Evolutionary conservation across 1,140 invertebrate species (phyloP), one percentile per base, ranked within the genome.

Genomic region (Halyomorpha halys): DNA sequence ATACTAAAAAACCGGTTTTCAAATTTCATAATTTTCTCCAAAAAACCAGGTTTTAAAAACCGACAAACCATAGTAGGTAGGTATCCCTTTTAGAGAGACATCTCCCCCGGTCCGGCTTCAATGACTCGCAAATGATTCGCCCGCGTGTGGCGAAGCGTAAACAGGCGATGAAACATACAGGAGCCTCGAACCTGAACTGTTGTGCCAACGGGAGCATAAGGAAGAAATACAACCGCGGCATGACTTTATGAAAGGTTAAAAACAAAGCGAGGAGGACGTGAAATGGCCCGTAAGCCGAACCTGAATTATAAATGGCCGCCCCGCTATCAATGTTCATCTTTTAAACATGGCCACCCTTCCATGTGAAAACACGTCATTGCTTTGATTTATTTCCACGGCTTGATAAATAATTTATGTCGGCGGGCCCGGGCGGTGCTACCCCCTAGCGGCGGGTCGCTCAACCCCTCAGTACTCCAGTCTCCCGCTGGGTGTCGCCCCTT

Each of bases 381-480:
- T 23, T 56, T 56, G 53, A 56, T 56, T 56, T 27, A 56, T 56
- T 56, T 56, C 53, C 53, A 25, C 6, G 4, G 53, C 53, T 56
- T 56, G 53, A 56, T 56, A 56, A 56, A 56, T 56, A 23, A 56
- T 56, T 56, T 56, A 56, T 56, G 53, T 23, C 23, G 53, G 53
- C 23, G 18, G 21, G 9, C 15, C 53, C 4, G 23, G 3, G 4
- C 23, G 53, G 53, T 56, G 53, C 53, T 56, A 21, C 53, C 2
- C 19, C 23, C 53, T 21, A 2, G 53, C 23, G 53, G 53, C 1
- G 3, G 53, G 2, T 1, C 2, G 11, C 23, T 16, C 53, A 56
- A 56, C 19, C 23, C 15, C 53, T 6, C 23, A 56, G 53, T 56
- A 23, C 53, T 5, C 3, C 3, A 4, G 1, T 3, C 3, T 56